Evolutionary conservation across 1,140 invertebrate species (phyloP).

Genomic region (Alviniconcha marisindica): DNA sequence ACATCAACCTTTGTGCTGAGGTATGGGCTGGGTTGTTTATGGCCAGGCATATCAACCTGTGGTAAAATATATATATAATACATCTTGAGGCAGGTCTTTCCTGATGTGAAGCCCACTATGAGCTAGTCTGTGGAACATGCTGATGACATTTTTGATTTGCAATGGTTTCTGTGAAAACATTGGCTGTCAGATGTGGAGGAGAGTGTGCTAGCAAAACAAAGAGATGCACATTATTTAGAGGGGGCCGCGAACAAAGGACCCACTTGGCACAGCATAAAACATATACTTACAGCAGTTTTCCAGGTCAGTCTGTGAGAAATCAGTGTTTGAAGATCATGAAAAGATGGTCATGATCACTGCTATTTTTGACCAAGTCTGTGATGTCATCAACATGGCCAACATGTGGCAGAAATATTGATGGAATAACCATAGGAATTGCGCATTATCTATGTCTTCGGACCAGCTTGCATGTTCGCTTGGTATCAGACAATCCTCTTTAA

Average conservation of each 20-base stretch:
- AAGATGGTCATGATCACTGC: not conserved
- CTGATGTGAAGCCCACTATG: not conserved
- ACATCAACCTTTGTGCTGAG: constrained; percentile 1
- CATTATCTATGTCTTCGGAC: not conserved
- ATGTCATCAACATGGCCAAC: not conserved
- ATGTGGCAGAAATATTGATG: too few relatives aligned
- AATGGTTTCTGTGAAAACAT: not conserved
- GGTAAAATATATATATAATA: not conserved
- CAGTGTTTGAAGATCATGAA: too few relatives aligned
- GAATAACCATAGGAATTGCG: too few relatives aligned
- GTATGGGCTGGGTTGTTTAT: not conserved
- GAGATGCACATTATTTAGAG: too few relatives aligned
- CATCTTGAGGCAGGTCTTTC: not conserved
- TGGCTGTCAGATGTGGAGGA: too few relatives aligned
- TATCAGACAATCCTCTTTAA: not conserved
- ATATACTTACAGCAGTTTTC: too few relatives aligned
- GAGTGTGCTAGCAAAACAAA: too few relatives aligned
- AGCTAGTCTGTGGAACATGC: not conserved
- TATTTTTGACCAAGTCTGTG: not conserved
- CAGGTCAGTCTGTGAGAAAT: too few relatives aligned
- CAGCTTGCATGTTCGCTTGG: not conserved
- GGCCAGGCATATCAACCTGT: not conserved
- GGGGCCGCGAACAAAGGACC: too few relatives aligned
- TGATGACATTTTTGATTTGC: not conserved
- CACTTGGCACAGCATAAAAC: too few relatives aligned